These are phyloP conservation scores for Cheilosia grossa DNA, from an alignment of 2,888 invertebrate species.

Conservation along the genomic window DNA sequence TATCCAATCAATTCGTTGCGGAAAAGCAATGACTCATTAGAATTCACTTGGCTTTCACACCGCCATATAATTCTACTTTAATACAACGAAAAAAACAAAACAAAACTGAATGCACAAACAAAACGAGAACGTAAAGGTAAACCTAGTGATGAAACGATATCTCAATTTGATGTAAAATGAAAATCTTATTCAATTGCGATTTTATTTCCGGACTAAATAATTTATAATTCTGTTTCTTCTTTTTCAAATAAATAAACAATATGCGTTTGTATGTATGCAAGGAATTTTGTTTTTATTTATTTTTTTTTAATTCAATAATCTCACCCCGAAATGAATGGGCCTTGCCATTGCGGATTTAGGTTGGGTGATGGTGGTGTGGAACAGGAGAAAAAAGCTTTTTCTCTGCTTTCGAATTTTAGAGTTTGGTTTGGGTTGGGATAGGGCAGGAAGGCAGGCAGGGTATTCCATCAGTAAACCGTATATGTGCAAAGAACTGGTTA, in stretches of 20 bases:
- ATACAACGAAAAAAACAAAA: conserved; percentile 29
- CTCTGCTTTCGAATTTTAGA: neutral
- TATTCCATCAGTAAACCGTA: neutral
- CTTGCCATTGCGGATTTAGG: neutral
- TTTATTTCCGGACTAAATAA: too few species aligned
- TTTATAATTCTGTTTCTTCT: too few species aligned
- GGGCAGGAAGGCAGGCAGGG: conserved; percentile 35
- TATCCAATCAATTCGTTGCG: conserved; percentile 22
- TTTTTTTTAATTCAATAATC: conserved; percentile 36
- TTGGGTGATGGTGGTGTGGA: neutral
- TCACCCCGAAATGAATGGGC: conserved; percentile 19
- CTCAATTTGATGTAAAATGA: too few species aligned
- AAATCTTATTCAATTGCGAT: too few species aligned
- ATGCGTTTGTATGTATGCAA: neutral
- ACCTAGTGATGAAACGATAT: too few species aligned
- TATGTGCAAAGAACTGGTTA: too few species aligned
- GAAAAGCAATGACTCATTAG: conserved; percentile 10
- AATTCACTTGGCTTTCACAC: neutral
- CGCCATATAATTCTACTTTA: neutral
- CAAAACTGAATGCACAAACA: too few species aligned
- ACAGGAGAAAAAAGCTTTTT: conserved; percentile 50
- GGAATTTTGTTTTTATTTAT: too few species aligned
- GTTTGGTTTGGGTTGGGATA: conserved; percentile 58
- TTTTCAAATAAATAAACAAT: too few species aligned
- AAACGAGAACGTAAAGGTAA: too few species aligned